A percentile compares a stretch with the other conserved stretches of the same genome.
phyloP scores from a whole-genome alignment of 2,113 vertebrate genomes.

The Noturus placidus region DNA sequence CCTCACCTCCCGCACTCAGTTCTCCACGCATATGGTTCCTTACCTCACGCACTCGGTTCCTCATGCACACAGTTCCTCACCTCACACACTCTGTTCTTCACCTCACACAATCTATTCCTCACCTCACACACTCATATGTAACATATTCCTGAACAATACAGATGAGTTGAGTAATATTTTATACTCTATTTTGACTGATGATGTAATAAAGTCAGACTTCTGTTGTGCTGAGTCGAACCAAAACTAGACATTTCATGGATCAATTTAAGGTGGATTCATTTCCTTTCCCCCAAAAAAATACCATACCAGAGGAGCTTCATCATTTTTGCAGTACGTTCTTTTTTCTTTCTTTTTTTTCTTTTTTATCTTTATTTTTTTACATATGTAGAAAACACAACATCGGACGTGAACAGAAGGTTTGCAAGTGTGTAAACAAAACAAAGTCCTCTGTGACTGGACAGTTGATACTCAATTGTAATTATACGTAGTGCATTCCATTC shows the following conservation, averaged over 20 bases:
- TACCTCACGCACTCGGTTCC: background rate
- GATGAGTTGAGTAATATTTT: background rate
- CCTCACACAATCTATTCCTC: background rate
- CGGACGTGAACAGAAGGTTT: background rate
- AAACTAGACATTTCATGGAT: background rate
- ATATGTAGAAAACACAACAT: background rate
- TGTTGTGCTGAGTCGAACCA: background rate
- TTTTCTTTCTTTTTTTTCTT: too few relatives aligned
- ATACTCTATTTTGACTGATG: background rate
- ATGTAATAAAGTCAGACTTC: background rate
- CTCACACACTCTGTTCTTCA: background rate
- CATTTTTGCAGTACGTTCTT: too few relatives aligned
- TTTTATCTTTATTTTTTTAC: too few relatives aligned
- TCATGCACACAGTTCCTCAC: background rate
- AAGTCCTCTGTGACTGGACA: background rate
- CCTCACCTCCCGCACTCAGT: background rate
- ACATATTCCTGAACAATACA: background rate
- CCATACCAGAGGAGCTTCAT: background rate
- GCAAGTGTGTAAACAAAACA: background rate
- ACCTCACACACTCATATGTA: background rate
- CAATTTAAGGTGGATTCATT: background rate
- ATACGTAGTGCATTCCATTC: background rate
- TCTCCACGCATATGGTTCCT: too few relatives aligned
- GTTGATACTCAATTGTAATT: background rate
- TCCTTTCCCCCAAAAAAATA: background rate